Conservation (phyloP, 2,888 invertebrate genomes). For the Carcina quercana region DNA sequence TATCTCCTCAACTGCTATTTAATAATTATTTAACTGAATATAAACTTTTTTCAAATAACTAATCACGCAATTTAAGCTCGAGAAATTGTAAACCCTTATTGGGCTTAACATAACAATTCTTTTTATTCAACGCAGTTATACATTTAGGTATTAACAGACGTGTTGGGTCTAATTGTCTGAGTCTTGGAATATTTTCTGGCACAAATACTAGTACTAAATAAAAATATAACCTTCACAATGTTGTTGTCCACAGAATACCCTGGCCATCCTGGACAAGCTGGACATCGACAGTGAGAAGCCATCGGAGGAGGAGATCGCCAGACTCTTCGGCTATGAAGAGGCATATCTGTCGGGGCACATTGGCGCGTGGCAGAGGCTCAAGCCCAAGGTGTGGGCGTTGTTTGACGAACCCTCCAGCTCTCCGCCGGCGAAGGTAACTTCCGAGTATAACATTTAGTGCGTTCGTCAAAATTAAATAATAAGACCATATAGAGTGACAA, state of each 20-base stretch:
- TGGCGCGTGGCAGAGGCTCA: constrained; percentile 91
- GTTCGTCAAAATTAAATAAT: background rate
- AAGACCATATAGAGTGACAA: background rate
- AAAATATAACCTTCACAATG: too few species aligned
- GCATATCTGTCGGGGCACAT: constrained; percentile 86
- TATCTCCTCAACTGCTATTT: too few species aligned
- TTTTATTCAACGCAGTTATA: too few species aligned
- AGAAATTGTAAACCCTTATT: too few species aligned
- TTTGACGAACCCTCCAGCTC: constrained; percentile 98
- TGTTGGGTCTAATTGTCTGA: too few species aligned
- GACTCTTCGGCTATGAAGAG: constrained; percentile 93
- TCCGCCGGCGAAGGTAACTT: constrained; percentile 87
- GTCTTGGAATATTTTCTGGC: too few species aligned
- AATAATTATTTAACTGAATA: too few species aligned
- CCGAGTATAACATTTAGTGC: background rate
- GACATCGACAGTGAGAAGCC: constrained; percentile 96
- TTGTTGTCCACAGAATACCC: constrained; percentile 83
- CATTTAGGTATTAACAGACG: too few species aligned
- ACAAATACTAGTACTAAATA: too few species aligned
- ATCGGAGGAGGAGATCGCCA: constrained; percentile 93
- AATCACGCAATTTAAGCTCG: too few species aligned
- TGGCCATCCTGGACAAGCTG: constrained; percentile 95
- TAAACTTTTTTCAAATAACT: too few species aligned
- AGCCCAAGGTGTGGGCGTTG: constrained; percentile 94
- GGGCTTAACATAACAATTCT: too few species aligned